Base-by-base conservation (phyloP, 2,888 invertebrate species). In the Trachelus stipa region DNA sequence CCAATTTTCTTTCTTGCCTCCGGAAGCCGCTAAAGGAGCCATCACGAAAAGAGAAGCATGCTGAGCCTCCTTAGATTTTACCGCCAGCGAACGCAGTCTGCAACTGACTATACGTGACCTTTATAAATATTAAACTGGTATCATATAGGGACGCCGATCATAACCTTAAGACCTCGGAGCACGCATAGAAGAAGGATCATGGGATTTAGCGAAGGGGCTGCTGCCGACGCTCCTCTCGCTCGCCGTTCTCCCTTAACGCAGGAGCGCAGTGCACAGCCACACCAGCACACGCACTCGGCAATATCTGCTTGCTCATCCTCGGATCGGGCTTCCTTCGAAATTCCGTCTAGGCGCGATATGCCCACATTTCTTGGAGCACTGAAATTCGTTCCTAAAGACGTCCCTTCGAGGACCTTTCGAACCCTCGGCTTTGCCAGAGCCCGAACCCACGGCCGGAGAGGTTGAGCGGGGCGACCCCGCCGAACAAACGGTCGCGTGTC, bases 61-160 rank as follows among this genome's bases (percentile, higher is more conserved):
- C 15, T 40, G 40, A 40, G 15, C 40, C 40, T 40, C 40, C 40
- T 15, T 0, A 15, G 40, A 12, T 40, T 40, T 40, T 40, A 40
- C 12, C 40, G 40, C 1, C 12, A 15, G 15, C 40, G 40, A 40
- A 40, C 15, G 40, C 15, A 40, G 40, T 15, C 40, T 15, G 40
- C 40, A 40, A 15, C 40, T 4, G 40, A 40, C 15, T 40, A 69
- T 30, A 69, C n/a, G 12, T 69, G 31, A 12, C 31, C 31, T 82
- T 85, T 85, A 86, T 86, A 86, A 86, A 86, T 86, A 86, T 86
- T 86, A 86, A 86, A 86, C 80, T 79, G 77, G 76, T 81, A 83
- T 85, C 83, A 76, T 56, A 78, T 73, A 76, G 69, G 79, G 73
- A 68, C 74, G 76, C 73, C 73, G 82, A 85, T 84, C 85, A 82